Conservation (phyloP, 2,888 invertebrate species). For the Mylabris sibirica region DNA sequence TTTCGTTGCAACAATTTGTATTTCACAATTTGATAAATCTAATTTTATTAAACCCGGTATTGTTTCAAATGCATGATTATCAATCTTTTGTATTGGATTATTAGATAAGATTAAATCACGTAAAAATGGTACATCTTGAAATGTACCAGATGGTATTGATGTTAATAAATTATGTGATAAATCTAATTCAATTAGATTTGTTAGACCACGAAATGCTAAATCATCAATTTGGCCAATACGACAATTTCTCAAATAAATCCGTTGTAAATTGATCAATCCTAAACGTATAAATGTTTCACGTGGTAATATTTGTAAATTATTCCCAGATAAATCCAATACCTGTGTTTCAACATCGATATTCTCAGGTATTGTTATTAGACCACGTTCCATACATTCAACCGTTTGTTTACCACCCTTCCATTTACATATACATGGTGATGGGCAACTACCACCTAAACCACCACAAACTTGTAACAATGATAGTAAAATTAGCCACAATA, state of each 20-base stretch:
- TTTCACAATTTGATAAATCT: constrained; percentile 83
- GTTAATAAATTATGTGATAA: constrained; percentile 84
- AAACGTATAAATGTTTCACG: constrained; percentile 83
- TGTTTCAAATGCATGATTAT: constrained; percentile 75
- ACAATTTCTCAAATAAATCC: constrained; percentile 84
- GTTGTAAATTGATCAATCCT: constrained; percentile 85
- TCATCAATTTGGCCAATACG: constrained; percentile 86
- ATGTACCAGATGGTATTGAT: constrained; percentile 80
- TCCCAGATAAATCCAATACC: constrained; percentile 88
- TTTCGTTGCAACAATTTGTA: constrained; percentile 78
- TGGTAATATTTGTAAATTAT: constrained; percentile 83
- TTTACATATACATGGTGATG: constrained; percentile 85
- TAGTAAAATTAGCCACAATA: constrained; percentile 30
- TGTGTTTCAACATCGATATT: constrained; percentile 88
- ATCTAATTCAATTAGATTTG: constrained; percentile 90
- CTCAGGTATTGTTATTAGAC: constrained; percentile 84
- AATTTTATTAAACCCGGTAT: constrained; percentile 81
- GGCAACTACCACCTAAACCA: constrained; percentile 71
- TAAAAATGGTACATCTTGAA: constrained; percentile 81
- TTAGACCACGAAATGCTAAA: constrained; percentile 83
- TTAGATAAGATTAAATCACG: constrained; percentile 81
- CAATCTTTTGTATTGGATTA: constrained; percentile 84
- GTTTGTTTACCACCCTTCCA: constrained; percentile 95
- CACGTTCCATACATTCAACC: constrained; percentile 86
- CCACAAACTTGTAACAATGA: constrained; percentile 46